Percentiles rank a stretch among this genome's conserved stretches.
Conservation (phyloP, 2,888 invertebrate species). For the Tolmerus cingulatus region DNA sequence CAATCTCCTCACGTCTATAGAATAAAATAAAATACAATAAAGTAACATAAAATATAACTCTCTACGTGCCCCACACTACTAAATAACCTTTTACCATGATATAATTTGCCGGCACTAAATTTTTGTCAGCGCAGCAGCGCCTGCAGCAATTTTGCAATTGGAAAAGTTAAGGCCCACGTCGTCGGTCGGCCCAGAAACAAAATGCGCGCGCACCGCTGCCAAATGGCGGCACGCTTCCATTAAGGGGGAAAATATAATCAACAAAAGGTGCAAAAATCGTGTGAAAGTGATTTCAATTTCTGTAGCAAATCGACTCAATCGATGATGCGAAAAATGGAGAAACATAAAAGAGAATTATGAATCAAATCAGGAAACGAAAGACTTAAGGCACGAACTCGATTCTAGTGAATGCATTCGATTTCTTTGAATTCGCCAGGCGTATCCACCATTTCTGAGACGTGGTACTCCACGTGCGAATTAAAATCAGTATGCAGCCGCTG, state of each 20-base stretch:
- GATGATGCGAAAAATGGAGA: background rate
- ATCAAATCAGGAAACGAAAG: constrained; percentile 10
- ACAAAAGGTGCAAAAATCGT: background rate
- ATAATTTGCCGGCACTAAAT: background rate
- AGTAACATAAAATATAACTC: background rate
- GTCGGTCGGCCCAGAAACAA: background rate
- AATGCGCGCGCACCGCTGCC: background rate
- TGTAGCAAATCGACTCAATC: background rate
- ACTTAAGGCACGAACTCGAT: constrained; percentile 21
- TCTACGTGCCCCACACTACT: background rate
- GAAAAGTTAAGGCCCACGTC: background rate
- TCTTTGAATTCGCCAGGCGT: background rate
- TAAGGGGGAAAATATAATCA: background rate
- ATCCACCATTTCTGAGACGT: background rate
- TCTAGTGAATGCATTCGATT: background rate
- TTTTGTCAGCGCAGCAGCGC: background rate
- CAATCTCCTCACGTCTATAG: background rate
- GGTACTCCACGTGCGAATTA: background rate
- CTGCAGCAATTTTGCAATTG: background rate
- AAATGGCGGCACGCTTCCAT: background rate
- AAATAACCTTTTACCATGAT: background rate
- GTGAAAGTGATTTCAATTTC: constrained; percentile 14
- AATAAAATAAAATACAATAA: background rate
- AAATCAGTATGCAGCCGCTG: background rate
- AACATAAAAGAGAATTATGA: background rate